Evolutionary conservation across 2,113 vertebrate genomes (phyloP), one percentile per base, ranked within the genome.

Genomic region (Dicentrarchus labrax): DNA sequence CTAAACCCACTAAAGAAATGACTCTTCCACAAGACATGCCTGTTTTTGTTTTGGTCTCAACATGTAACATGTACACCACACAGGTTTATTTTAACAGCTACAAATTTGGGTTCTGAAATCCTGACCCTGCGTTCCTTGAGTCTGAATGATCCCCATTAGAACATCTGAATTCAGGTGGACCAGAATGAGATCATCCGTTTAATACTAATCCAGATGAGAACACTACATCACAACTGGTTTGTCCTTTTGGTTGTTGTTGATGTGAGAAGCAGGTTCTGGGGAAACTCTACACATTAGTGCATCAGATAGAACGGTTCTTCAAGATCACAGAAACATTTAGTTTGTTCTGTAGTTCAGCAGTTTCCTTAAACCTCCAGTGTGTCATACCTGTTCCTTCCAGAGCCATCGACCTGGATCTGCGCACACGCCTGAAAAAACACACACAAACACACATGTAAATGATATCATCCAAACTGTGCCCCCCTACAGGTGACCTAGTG

Each of bases 381-480:
- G 8, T 39, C 1, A 0, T 89, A 92, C 92, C 88, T 82, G 91
- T 89, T 84, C 19, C 16, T 43, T 92, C 86, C 66, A 91, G 83
- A 77, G 50, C 0, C 0, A 80, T 8, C 0, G 87, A 86, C 12
- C 50, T 78, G 30, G 66, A 22, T 45, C 68, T 67, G 17, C 0
- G 1, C 19, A 53, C 53, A 45, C 43, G 72, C 10, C 88, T 91
- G 82, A 30, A 7, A 11, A 24, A 21, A 57, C 8, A 73, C 1
- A 70, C 1, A 82, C 11, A 73, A 8, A 39, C 8, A 78, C 17
- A 22, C 19, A 56, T 30, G 30, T 30, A 30, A 30, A 30, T 30
- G 30, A 30, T 30, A 30, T 30, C 30, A 30, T 30, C 30, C 30
- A 30, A 30, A 30, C 30, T 30, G 30, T 30, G 2, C 30, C 30